phyloP scores from a whole-genome alignment of 2,888 invertebrate species.

The Hirtodrosophila duncani region DNA sequence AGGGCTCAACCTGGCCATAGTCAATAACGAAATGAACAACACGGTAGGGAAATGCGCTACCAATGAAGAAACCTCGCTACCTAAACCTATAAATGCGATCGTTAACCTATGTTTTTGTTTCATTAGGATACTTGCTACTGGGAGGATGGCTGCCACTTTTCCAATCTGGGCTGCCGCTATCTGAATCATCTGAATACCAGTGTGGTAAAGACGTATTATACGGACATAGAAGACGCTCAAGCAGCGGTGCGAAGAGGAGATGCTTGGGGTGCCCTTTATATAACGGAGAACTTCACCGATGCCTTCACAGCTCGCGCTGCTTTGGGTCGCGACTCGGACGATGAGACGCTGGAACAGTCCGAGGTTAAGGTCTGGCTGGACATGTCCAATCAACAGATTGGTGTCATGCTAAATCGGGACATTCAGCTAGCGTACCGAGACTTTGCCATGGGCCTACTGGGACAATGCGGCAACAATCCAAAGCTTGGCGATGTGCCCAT shows the following conservation, averaged over 20 bases:
- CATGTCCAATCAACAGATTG: conserved; percentile 97
- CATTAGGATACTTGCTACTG: conserved; percentile 72
- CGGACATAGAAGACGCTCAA: conserved; percentile 83
- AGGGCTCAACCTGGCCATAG: conserved; percentile 88
- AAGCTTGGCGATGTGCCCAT: conserved; percentile 93
- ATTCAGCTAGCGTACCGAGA: conserved; percentile 91
- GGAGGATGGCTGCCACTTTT: conserved; percentile 83
- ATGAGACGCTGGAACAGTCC: conserved; percentile 91
- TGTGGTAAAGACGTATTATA: conserved; percentile 85
- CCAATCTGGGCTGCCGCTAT: conserved; percentile 88
- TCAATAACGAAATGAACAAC: conserved; percentile 83
- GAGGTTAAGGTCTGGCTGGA: conserved; percentile 94
- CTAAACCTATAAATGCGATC: background rate
- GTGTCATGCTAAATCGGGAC: conserved; percentile 91
- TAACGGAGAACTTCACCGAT: conserved; percentile 93
- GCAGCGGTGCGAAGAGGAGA: conserved; percentile 86
- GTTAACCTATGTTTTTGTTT: background rate
- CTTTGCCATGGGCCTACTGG: conserved; percentile 87
- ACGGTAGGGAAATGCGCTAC: conserved; percentile 53
- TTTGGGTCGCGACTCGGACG: conserved; percentile 88
- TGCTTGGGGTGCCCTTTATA: conserved; percentile 93
- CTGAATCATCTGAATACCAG: conserved; percentile 86
- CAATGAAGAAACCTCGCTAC: background rate
- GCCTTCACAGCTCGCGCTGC: conserved; percentile 90
- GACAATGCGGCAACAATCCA: conserved; percentile 87